Base-by-base conservation (phyloP, 1,140 invertebrate species). In the Oedothorax gibbosus region DNA sequence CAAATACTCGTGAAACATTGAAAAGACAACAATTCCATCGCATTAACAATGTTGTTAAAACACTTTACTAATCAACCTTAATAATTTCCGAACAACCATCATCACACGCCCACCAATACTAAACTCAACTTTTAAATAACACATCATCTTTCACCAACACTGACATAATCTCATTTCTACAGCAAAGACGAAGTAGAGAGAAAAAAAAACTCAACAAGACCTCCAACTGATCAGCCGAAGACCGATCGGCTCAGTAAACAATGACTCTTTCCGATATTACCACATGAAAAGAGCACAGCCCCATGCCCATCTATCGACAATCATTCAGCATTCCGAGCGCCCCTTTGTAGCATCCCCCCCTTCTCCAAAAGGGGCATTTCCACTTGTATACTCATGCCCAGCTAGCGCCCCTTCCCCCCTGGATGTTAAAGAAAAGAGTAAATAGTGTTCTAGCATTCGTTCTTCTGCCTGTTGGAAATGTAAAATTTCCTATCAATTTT, bases 181-280 rank as follows among this genome's bases (percentile, higher is more conserved):
- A 35, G 35, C 5, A 35, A 35, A 35, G 35, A 35, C 35, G 2
- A 35, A 35, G 35, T n/a, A 35, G 35, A 35, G 35, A 35, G 35
- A 35, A 35, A 75, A 35, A 18, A 75, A 53, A 75, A 75, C 20
- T 21, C 20, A 20, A 56, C 56, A 35, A 12, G 72, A 51, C 8
- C 72, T 56, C 54, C 2, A 81, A 18, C 35, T 35, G 35, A 35
- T 35, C 35, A 35, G 35, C 2, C 35, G 35, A 71, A 64, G 60
- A 71, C 21, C 21, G 53, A 64, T 68, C 51, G 18, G 35, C 57
- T 51, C 69, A 8, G 68, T 82, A 82, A 82, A 82, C 80, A 82
- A 82, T 73, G 80, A 82, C 69, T 73, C 80, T 65, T 65, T 73
- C 66, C 56, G 20, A 73, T 65, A 82, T 82, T 82, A 82, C 68